A percentile compares a stretch with the other conserved stretches of the same genome.
phyloP scores from a whole-genome alignment of 2,797 vertebrate genomes.

The Coendou prehensilis region DNA sequence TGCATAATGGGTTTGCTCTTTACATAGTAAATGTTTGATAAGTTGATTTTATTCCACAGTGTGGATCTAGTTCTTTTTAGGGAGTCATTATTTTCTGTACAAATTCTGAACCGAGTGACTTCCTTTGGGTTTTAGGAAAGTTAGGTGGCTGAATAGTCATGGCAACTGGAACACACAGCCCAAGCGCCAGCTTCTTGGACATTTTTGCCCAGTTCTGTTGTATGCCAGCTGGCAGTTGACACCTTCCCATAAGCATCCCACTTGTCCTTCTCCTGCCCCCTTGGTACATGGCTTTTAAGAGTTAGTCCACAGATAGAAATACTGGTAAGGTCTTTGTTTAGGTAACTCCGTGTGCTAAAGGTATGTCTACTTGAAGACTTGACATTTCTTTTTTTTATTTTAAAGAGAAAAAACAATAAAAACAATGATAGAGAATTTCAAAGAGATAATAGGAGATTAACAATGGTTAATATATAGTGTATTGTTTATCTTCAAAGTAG shows the following conservation, averaged over 20 bases:
- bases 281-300: not conserved
- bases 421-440: too few relatives aligned
- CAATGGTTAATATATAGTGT: too few relatives aligned
- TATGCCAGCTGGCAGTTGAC: too few relatives aligned
- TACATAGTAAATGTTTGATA: not conserved
- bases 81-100: not conserved
- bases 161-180: not conserved
- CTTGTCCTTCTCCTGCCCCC: not conserved
- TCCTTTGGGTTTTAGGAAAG: not conserved
- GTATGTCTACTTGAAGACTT: not conserved
- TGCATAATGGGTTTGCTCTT: not conserved
- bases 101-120: not conserved
- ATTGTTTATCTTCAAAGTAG: too few relatives aligned
- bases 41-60: not conserved
- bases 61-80: slow-evolving; percentile 20
- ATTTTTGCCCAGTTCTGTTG: too few relatives aligned
- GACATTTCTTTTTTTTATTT: not conserved
- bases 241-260: not conserved
- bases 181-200: not conserved
- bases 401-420: too few relatives aligned
- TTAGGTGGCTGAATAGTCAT: not conserved
- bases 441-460: too few relatives aligned
- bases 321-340: not conserved
- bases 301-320: not conserved
- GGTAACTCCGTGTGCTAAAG: not conserved